These are phyloP conservation scores for Dendropsophus ebraccatus DNA, from an alignment of 2,113 vertebrate genomes.

Conservation along the genomic window DNA sequence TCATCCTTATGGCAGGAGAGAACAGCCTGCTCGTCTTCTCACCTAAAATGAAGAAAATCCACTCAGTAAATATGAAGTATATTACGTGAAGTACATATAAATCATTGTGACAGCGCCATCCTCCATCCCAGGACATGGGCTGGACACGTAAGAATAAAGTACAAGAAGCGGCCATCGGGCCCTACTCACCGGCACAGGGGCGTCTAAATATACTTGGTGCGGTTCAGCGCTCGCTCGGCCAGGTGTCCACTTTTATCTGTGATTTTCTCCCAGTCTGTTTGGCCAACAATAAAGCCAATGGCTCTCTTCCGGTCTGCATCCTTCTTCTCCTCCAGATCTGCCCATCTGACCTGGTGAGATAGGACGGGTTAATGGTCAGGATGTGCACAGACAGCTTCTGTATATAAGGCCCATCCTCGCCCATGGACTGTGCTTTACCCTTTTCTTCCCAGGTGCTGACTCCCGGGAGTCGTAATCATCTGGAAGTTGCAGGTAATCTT, in stretches of 20 bases:
- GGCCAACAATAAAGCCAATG: constrained; percentile 98
- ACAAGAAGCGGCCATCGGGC: no score
- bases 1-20: not conserved
- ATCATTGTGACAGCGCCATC: not conserved
- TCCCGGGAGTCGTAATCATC: constrained; percentile 95
- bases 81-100: not conserved
- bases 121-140: not conserved
- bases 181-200: constrained; percentile 51
- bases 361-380: not conserved
- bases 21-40: not conserved
- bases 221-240: constrained; percentile 96
- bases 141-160: not conserved
- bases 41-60: not conserved
- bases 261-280: constrained; percentile 99
- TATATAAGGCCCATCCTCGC: not conserved
- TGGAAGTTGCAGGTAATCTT: constrained; percentile 96
- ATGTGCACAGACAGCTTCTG: not conserved
- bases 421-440: constrained; percentile 73
- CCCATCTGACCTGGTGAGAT: constrained; percentile 92
- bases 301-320: constrained; percentile 96
- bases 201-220: constrained; percentile 97
- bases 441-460: constrained; percentile 96
- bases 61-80: not conserved
- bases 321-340: constrained; percentile 97
- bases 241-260: constrained; percentile 96